Base-by-base conservation (phyloP, 2,797 vertebrate genomes). In the Carduelis carduelis region DNA sequence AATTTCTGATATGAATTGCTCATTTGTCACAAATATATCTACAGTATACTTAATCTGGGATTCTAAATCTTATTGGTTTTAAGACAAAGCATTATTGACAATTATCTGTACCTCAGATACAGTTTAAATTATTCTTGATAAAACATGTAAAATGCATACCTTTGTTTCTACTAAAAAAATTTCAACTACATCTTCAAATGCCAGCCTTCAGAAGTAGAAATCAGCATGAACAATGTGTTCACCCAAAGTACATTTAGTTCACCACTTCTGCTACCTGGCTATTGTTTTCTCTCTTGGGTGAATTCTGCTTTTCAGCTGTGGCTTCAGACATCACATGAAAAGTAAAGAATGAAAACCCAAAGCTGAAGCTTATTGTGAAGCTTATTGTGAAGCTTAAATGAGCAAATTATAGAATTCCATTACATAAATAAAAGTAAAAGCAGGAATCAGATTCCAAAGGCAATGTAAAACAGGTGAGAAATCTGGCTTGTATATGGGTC, bases 1-100 rank as follows among this genome's bases (percentile, higher is more conserved):
- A 80, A 88, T 90, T 88, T 93, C 83, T 96, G 76, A 75, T 93
- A 94, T 69, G 22, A 92, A 71, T 70, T 93, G 68, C 66, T 96
- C 41, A 46, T 96, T 92, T 96, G 82, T 89, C 75, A 93, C 78
- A 96, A 92, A 52, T 65, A 87, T 49, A 92, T 76, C 69, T 71
- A 89, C 69, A 71, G 65, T 74, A 23, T 83, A 90, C 89, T 64
- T 46, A 95, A 89, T 9, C 47, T 78, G 81, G 57, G 80, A 83
- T 72, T 90, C 84, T 86, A 93, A 61, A 95, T 89, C 69, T 92
- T 92, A 91, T 3, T 89, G 50, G 28, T 22, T 94, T 96, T 95
- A 90, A 92, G 64, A 95, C 71, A 95, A 83, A 78, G 6, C 11
- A 12, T 35, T 68, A 71, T 28, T 72, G 34, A 3, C 50, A 47